Conservation (phyloP, 1,140 invertebrate genomes). For the Diorhabda carinulata region DNA sequence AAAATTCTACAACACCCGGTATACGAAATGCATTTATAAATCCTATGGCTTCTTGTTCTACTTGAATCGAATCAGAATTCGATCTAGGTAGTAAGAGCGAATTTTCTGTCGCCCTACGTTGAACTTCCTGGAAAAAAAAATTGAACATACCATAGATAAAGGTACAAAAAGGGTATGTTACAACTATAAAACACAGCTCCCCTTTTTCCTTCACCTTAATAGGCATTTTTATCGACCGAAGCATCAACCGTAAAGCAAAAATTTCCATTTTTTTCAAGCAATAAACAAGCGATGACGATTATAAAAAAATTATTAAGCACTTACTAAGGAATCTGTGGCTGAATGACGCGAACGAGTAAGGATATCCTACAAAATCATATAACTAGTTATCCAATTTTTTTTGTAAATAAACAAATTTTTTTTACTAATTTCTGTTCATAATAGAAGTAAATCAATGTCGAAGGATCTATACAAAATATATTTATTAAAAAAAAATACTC, state of each 20-base stretch:
- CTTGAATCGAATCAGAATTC: not conserved
- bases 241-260: no score
- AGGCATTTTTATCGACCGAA: no score
- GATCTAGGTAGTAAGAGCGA: slow-evolving; percentile 44
- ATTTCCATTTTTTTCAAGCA: no score
- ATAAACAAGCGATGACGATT: no score
- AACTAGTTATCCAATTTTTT: no score
- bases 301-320: slow-evolving; percentile 46
- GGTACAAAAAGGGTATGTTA: slow-evolving; percentile 1
- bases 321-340: slow-evolving; percentile 47
- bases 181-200: not conserved
- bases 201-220: no score
- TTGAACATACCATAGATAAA: not conserved
- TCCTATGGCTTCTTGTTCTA: slow-evolving; percentile 61
- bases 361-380: slow-evolving; percentile 23
- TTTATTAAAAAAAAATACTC: no score
- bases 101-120: slow-evolving; percentile 48
- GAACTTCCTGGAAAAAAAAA: slow-evolving; percentile 48
- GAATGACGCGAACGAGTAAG: slow-evolving; percentile 24
- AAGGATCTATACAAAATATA: no score
- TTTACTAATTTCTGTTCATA: no score
- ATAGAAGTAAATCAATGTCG: no score
- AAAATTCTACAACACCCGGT: slow-evolving; percentile 94
- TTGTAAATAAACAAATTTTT: no score
- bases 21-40: slow-evolving; percentile 75